These are phyloP conservation scores for Noctua janthina DNA, from an alignment of 2,888 invertebrate genomes.

Conservation along the genomic window DNA sequence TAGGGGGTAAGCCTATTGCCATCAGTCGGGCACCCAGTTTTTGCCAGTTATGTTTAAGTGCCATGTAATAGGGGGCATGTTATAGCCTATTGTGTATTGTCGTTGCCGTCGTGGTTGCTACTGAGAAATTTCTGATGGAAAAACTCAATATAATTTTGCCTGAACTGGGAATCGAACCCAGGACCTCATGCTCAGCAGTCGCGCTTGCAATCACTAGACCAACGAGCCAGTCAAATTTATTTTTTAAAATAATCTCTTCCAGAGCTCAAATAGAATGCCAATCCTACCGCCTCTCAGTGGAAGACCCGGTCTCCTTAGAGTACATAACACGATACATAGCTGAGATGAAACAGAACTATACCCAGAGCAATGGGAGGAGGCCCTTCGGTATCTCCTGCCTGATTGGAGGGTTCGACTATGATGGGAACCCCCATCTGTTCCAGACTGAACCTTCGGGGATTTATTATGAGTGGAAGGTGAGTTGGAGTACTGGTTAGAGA, in stretches of 20 bases:
- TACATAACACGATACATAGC: constrained; percentile 95
- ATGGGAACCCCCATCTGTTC: constrained; percentile 97
- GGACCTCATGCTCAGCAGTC: too few relatives aligned
- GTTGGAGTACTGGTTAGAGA: neutral
- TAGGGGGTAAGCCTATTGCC: too few relatives aligned
- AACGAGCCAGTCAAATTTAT: too few relatives aligned
- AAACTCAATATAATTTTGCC: too few relatives aligned
- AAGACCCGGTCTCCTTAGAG: constrained; percentile 98
- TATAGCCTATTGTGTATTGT: too few relatives aligned
- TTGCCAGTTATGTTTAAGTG: too few relatives aligned
- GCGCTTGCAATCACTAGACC: too few relatives aligned
- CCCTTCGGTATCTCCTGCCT: constrained; percentile 99
- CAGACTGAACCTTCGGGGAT: constrained; percentile 99
- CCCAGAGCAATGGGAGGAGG: constrained; percentile 98
- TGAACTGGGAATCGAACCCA: too few relatives aligned
- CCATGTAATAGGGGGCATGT: too few relatives aligned
- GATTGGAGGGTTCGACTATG: constrained; percentile 98
- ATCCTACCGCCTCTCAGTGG: constrained; percentile 98
- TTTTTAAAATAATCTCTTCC: constrained; percentile 35
- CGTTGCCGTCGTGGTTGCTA: too few relatives aligned
- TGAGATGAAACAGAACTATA: constrained; percentile 96
- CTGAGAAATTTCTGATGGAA: too few relatives aligned
- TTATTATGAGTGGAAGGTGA: constrained; percentile 97
- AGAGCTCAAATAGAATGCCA: constrained; percentile 99
- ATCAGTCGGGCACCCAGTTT: too few relatives aligned